Base-by-base conservation (phyloP, 2,888 invertebrate species). In the Chymomyza amoena region DNA sequence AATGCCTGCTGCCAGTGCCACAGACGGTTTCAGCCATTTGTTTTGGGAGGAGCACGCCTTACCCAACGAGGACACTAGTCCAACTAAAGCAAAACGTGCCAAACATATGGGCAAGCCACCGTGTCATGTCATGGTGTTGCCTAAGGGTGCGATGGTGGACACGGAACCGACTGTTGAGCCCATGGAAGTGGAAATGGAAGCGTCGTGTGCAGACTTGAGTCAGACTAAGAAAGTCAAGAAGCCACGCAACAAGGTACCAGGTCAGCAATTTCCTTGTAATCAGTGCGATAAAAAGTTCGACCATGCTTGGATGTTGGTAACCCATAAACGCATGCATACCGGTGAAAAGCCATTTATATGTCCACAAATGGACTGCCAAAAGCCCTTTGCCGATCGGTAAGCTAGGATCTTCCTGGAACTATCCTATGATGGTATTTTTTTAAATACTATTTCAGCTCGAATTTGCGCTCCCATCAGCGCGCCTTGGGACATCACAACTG, bases 331-430 rank as follows among this genome's bases (percentile, higher is more conserved):
- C 0, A 92, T 94, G 5, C 95, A 95, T 85, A 95, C 95, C 0
- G 95, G 95, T 0, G 95, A 95, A 85, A 92, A 94, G 36, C 95
- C 95, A 1, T 95, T 95, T 79, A 93, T 93, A 5, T 95, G 95
- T 77, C 95, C 95, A 0, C 91, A 93, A 15, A 89, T 90, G 0
- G 92, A 92, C 4, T 95, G 95, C 78, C 93, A 93, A 15, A 93
- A 94, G 89, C 93, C 93, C 1, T 85, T 92, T 95, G 94, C 94
- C 78, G 88, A 64, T 70, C 72, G 73, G 76, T 86, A 6, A 60
- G 70, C 6, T 45, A 13, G 7, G 4, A 13, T 1, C 25, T 25
- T 4, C 4, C 4, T 25, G 25, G 0, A 25, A 4, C 0, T 25
- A 25, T 13, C 39, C 13, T 0, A 13, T 45, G 39, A 13, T 13